A percentile compares a stretch with the other conserved stretches of the same genome.
These are phyloP conservation scores for Misgurnus anguillicaudatus DNA, from an alignment of 2,113 vertebrate genomes.

Conservation along the genomic window DNA sequence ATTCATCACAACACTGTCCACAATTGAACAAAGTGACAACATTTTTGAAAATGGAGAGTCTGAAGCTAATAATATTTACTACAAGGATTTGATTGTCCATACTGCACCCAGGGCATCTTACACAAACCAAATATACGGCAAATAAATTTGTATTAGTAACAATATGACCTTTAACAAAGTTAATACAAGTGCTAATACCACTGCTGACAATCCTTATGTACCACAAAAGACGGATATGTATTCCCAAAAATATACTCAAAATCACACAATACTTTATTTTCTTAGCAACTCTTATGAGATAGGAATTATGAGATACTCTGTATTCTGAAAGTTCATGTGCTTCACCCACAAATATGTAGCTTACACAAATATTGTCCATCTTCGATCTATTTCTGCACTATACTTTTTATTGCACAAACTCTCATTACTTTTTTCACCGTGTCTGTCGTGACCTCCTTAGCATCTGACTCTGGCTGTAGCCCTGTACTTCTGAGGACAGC, in stretches of 20 bases:
- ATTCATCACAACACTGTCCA: conserved; percentile 56
- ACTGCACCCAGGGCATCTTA: not conserved
- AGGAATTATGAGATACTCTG: conserved; percentile 23
- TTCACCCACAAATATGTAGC: not conserved
- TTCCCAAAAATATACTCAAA: conserved; percentile 21
- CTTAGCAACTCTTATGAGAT: conserved; percentile 31
- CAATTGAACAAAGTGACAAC: conserved; percentile 42
- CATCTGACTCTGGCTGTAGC: not conserved
- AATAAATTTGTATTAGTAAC: conserved; percentile 21
- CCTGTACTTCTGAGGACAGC: not conserved
- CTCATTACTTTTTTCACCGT: not conserved
- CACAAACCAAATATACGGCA: not conserved
- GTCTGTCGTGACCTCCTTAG: not conserved
- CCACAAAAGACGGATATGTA: conserved; percentile 27
- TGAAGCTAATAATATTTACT: not conserved
- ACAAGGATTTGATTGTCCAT: conserved; percentile 34
- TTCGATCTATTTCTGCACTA: not conserved
- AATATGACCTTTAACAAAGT: conserved; percentile 7
- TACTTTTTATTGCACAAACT: conserved; percentile 12
- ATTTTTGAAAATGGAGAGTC: conserved; percentile 23
- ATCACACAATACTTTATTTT: conserved; percentile 37
- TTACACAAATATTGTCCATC: not conserved
- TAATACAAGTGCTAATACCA: conserved; percentile 30
- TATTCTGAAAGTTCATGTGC: conserved; percentile 33
- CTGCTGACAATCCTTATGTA: conserved; percentile 1